Evolutionary conservation across 23 tunicate species (phyloP).

Genomic region (Halocynthia aurantium): DNA sequence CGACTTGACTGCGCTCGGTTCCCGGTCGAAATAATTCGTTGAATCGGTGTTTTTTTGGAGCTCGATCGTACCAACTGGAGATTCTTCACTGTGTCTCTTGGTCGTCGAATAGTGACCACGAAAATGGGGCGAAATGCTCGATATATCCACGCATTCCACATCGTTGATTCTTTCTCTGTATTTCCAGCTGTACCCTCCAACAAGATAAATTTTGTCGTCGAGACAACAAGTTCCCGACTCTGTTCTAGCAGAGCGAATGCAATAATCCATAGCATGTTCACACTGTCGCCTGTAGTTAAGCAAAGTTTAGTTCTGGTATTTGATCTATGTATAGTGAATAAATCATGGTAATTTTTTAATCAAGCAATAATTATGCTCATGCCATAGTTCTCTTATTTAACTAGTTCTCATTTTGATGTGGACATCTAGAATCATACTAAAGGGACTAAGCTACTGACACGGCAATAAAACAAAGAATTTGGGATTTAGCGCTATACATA

Average conservation of each 20-base stretch:
- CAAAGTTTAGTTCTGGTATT: too few species aligned
- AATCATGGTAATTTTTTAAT: too few species aligned
- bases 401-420: too few species aligned
- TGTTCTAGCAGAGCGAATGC: slow-evolving; percentile 19
- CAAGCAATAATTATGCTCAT: too few species aligned
- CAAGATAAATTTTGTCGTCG: slow-evolving; percentile 29
- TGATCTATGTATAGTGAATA: too few species aligned
- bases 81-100: not conserved
- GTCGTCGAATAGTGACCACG: not conserved
- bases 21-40: not conserved
- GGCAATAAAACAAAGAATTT: too few species aligned
- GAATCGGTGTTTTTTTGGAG: not conserved
- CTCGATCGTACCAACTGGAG: not conserved
- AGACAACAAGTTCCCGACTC: slow-evolving; percentile 49
- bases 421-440: too few species aligned
- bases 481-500: too few species aligned
- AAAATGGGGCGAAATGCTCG: not conserved
- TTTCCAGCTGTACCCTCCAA: slow-evolving; percentile 60
- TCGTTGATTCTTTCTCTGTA: slow-evolving; percentile 37
- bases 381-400: too few species aligned
- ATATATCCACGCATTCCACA: slow-evolving; percentile 46
- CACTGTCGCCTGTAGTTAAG: too few species aligned
- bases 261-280: too few species aligned
- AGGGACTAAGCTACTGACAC: too few species aligned
- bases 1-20: not conserved